phyloP scores from a whole-genome alignment of 2,797 vertebrate species.

The Arrhamphus sclerolepis region DNA sequence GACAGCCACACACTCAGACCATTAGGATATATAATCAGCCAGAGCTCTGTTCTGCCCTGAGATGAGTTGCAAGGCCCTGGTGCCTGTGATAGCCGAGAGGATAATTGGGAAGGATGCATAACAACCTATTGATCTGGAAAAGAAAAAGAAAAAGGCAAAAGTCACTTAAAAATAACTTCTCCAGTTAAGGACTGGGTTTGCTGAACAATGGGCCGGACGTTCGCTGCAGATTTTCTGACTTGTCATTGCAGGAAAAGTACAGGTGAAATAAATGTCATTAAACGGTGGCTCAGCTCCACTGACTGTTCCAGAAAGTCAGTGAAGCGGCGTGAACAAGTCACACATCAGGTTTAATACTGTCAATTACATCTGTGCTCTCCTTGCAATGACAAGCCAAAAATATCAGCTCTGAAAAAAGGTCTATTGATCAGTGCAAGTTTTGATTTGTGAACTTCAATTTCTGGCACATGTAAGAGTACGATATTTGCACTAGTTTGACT shows the following conservation, averaged over 20 bases:
- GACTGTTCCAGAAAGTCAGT: slow-evolving; percentile 2
- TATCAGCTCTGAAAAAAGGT: background rate
- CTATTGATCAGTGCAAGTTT: background rate
- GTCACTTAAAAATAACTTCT: too few species aligned
- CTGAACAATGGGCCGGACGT: too few species aligned
- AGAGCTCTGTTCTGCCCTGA: slow-evolving; percentile 16
- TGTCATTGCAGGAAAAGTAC: background rate
- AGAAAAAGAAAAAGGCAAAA: background rate
- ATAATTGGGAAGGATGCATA: slow-evolving; percentile 12
- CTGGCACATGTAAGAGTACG: too few species aligned
- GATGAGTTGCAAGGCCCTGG: slow-evolving; percentile 19
- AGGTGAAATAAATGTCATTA: slow-evolving; percentile 11
- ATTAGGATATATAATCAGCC: slow-evolving; percentile 62
- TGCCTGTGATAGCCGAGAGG: slow-evolving; percentile 26
- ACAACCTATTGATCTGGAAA: slow-evolving; percentile 10
- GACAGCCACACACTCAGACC: slow-evolving; percentile 46
- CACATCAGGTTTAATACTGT: slow-evolving; percentile 1
- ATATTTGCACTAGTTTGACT: too few species aligned
- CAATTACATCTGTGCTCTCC: background rate
- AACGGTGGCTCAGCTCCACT: background rate
- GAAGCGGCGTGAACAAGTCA: background rate
- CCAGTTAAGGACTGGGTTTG: too few species aligned
- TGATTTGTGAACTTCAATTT: background rate
- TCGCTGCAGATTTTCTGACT: background rate
- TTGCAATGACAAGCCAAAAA: background rate